Conservation (phyloP, 2,888 invertebrate species). For the Myathropa florea region DNA sequence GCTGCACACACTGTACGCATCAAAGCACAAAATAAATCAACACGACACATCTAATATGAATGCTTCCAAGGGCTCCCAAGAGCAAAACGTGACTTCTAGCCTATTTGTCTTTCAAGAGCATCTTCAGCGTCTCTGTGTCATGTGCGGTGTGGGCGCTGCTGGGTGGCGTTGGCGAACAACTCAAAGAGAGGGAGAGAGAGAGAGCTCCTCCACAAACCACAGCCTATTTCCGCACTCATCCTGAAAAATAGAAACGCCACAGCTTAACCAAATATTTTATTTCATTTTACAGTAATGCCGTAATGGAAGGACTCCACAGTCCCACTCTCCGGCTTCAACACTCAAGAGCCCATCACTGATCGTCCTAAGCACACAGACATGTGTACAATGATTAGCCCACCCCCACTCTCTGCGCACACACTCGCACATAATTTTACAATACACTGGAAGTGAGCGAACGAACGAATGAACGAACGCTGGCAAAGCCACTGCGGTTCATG, state of each 20-base stretch:
- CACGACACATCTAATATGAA: not conserved
- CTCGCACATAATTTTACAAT: slow-evolving; percentile 9
- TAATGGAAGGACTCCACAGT: not conserved
- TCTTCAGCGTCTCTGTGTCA: not conserved
- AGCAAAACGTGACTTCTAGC: slow-evolving; percentile 29
- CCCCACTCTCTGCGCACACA: not conserved
- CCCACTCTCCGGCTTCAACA: not conserved
- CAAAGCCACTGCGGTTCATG: slow-evolving; percentile 8
- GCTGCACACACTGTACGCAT: not conserved
- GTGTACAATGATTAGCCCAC: slow-evolving; percentile 19
- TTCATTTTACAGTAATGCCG: not conserved
- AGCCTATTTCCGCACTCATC: slow-evolving; percentile 7
- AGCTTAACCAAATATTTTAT: slow-evolving; percentile 37
- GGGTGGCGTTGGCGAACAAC: not conserved
- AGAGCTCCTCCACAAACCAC: not conserved
- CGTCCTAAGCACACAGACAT: not conserved
- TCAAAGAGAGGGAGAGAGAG: not conserved
- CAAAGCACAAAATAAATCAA: slow-evolving; percentile 16
- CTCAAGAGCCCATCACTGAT: not conserved
- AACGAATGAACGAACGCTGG: not conserved
- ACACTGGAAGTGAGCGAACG: not conserved
- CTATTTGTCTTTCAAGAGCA: slow-evolving; percentile 23
- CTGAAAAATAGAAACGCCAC: slow-evolving; percentile 12
- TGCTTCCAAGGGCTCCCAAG: not conserved
- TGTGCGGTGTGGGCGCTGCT: not conserved